Evolutionary conservation across 2,113 vertebrate species (phyloP).

Genomic region (Aviceda subcristata): DNA sequence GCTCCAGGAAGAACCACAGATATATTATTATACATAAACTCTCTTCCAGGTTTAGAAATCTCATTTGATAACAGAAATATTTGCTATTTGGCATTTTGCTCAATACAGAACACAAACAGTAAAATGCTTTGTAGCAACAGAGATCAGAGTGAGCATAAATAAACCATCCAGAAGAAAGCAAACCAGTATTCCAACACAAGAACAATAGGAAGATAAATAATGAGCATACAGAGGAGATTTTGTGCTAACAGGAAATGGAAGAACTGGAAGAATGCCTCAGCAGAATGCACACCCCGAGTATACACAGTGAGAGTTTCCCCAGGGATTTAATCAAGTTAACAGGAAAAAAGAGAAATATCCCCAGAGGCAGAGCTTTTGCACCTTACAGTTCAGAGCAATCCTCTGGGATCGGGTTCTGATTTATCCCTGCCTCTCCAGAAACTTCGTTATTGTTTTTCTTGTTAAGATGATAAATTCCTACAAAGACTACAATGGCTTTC

Average conservation of each 20-base stretch:
- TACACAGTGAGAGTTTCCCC: neutral
- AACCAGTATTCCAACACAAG: neutral
- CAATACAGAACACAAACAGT: neutral
- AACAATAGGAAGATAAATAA: neutral
- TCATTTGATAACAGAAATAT: neutral
- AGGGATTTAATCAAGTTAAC: neutral
- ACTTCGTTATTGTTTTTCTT: neutral
- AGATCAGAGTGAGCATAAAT: neutral
- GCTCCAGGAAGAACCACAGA: neutral
- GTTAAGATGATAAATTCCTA: neutral
- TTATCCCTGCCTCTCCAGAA: neutral
- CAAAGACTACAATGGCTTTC: neutral
- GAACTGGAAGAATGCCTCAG: neutral
- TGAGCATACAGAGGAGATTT: rapidly evolving
- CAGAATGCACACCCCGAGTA: neutral
- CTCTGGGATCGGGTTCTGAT: neutral
- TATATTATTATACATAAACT: neutral
- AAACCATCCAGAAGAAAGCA: neutral
- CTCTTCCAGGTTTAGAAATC: neutral
- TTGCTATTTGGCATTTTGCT: neutral
- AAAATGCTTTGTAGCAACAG: neutral
- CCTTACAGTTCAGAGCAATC: neutral
- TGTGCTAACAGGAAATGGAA: neutral
- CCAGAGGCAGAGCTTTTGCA: neutral
- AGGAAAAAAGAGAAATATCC: neutral